phyloP scores from a whole-genome alignment of 2,113 vertebrate genomes.

The Nothocercus julius region DNA sequence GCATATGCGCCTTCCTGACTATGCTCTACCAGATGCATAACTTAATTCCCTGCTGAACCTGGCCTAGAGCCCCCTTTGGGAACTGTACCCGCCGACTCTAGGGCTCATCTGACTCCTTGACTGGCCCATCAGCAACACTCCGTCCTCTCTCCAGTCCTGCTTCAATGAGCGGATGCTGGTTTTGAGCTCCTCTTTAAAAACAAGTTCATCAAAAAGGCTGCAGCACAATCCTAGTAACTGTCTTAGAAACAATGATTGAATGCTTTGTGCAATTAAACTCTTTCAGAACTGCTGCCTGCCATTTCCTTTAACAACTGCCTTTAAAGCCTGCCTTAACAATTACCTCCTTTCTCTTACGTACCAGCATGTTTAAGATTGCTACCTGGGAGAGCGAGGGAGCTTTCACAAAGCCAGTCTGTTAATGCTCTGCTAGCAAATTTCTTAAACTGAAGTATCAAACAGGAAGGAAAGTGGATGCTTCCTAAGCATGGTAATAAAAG shows the following conservation, averaged over 20 bases:
- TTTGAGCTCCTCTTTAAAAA: constrained; percentile 26
- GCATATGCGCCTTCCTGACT: neutral
- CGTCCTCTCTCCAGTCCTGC: neutral
- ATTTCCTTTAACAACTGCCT: constrained; percentile 48
- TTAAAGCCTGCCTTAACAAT: neutral
- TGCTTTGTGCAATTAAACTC: constrained; percentile 2
- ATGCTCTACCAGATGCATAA: neutral
- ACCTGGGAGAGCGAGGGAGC: neutral
- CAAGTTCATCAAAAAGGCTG: neutral
- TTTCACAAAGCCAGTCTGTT: constrained; percentile 38
- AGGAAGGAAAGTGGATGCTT: constrained; percentile 47
- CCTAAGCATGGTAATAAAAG: constrained; percentile 27
- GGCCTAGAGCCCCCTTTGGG: neutral
- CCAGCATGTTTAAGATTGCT: constrained; percentile 29
- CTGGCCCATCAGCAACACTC: neutral
- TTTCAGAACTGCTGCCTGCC: constrained; percentile 34
- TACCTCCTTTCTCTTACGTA: constrained; percentile 18
- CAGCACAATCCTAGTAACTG: neutral
- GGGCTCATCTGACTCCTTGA: neutral
- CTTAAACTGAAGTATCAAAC: constrained; percentile 33
- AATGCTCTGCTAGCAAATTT: constrained; percentile 31
- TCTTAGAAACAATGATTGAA: constrained; percentile 21
- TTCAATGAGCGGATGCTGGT: neutral
- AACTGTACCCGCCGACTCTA: neutral
- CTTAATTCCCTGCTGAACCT: neutral